Evolutionary conservation across 2,113 vertebrate genomes (phyloP), one percentile per base, ranked within the genome.

Genomic region (Tor tambroides): DNA sequence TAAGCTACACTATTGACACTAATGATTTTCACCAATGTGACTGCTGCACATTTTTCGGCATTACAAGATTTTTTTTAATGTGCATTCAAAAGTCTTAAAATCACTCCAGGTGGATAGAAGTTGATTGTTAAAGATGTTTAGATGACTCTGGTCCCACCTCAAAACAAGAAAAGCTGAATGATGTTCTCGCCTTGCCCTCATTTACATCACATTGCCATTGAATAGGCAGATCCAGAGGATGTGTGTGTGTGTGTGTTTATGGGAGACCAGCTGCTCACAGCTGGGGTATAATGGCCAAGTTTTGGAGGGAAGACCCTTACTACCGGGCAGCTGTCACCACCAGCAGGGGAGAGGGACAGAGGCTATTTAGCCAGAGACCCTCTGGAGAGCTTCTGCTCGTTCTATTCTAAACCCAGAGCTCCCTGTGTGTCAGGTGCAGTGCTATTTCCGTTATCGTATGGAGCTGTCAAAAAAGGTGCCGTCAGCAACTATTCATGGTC

Each of bases 221-320:
- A 88, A 80, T 75, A 84, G 82, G 82, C 80, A 74, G 38, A 65
- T 80, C 75, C 69, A 80, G 81, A 72, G 59, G 51, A 46, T 83
- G 87, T 85, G 84, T 86, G 65, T 86, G 83, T 83, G 78, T 86
- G 85, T 80, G 77, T 86, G 54, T 88, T 87, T 84, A 85, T 41
- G 72, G 86, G 81, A 86, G 92, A 93, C 93, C 95, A 95, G 95
- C 93, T 95, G 95, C 94, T 94, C 94, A 90, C 95, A 94, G 94
- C 93, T 95, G 94, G 91, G 93, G 93, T 88, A 89, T 89, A 88
- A 90, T 86, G 83, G 87, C 82, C 85, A 85, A 90, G 90, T 92
- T 90, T 91, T 90, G 91, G 90, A 93, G 92, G 94, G 94, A 93
- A 88, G 91, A 91, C 93, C 93, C 92, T 90, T 91, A 91, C 93